Percentiles rank a stretch among this genome's conserved stretches.
phyloP scores from a whole-genome alignment of 2,113 vertebrate genomes.

The Nothoprocta perdicaria region DNA sequence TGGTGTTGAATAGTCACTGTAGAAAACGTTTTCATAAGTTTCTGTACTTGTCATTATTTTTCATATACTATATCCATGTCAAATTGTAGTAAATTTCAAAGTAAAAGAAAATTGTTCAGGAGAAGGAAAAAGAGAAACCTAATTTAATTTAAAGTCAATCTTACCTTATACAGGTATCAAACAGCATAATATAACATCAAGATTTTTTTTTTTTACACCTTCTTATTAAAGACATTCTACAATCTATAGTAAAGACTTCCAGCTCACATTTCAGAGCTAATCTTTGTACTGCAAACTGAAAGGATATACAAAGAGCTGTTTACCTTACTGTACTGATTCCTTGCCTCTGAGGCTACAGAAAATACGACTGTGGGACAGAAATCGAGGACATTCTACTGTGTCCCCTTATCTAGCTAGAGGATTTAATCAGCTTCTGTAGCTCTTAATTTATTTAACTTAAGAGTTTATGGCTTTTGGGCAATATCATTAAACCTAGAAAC shows the following conservation, averaged over 20 bases:
- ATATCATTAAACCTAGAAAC: not conserved
- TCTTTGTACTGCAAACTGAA: not conserved
- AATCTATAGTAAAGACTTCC: not conserved
- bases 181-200: not conserved
- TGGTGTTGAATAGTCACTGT: not conserved
- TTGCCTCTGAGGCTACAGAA: not conserved
- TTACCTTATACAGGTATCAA: not conserved
- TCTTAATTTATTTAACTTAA: constrained; percentile 5
- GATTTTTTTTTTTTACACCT: not conserved
- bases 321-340: not conserved
- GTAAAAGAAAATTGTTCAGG: not conserved
- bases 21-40: not conserved
- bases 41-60: not conserved
- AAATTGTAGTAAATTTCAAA: not conserved
- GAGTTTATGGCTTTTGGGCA: not conserved
- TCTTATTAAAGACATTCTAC: not conserved
- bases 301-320: not conserved
- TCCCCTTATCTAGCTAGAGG: not conserved
- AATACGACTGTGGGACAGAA: not conserved
- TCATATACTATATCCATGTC: not conserved
- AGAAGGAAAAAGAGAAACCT: not conserved
- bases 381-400: not conserved
- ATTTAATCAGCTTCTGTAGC: not conserved
- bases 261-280: not conserved
- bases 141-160: not conserved